Percentiles rank a stretch among this genome's conserved stretches.
Conservation (phyloP, 2,113 vertebrate genomes). For the Engystomops pustulosus region DNA sequence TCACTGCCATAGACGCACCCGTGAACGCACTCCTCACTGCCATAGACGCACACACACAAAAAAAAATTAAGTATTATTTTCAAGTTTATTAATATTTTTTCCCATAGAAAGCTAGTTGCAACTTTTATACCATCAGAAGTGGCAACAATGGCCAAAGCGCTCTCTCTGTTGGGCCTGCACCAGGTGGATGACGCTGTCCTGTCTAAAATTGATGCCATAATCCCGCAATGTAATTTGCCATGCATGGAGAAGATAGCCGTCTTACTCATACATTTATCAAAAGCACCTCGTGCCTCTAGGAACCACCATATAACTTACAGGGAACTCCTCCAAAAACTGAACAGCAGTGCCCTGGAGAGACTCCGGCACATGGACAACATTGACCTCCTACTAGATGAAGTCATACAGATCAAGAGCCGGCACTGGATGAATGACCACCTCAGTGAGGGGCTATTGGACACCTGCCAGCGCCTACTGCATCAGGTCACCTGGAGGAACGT, state of each 20-base stretch:
- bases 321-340: conserved; percentile 81
- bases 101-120: conserved; percentile 76
- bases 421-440: conserved; percentile 87
- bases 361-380: conserved; percentile 73
- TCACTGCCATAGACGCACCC: too few species aligned
- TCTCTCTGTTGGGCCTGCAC: conserved; percentile 78
- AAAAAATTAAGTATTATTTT: too few species aligned
- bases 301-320: conserved; percentile 67
- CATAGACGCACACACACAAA: too few species aligned
- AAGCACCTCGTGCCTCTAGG: conserved; percentile 63
- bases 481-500: conserved; percentile 80
- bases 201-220: conserved; percentile 73
- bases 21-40: too few species aligned
- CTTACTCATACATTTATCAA: conserved; percentile 76
- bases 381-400: conserved; percentile 80
- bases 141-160: conserved; percentile 72
- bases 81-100: not conserved
- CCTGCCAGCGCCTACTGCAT: conserved; percentile 73
- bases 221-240: conserved; percentile 80
- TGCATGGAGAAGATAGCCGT: conserved; percentile 74
- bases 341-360: conserved; percentile 72
- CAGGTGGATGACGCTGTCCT: conserved; percentile 70
- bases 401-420: conserved; percentile 72
- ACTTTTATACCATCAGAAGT: conserved; percentile 77
- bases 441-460: conserved; percentile 70